Conservation (phyloP, 2,888 invertebrate genomes). For the Lobophora halterata region DNA sequence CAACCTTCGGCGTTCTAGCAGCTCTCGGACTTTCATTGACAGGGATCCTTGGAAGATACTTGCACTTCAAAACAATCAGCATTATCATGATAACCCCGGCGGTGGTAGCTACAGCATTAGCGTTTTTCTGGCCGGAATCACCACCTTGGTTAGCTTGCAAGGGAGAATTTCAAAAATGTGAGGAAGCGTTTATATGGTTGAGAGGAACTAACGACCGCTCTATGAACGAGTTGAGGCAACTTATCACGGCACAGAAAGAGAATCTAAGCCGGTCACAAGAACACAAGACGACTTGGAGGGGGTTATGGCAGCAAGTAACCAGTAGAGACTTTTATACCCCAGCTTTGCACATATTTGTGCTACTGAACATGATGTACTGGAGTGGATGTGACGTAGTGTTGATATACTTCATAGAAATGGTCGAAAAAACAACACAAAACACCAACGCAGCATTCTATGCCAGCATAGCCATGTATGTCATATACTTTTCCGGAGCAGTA, state of each 20-base stretch:
- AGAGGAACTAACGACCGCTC: constrained; percentile 22
- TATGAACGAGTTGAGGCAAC: constrained; percentile 21
- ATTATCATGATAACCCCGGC: constrained; percentile 18
- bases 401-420: constrained; percentile 25
- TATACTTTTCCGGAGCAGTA: constrained; percentile 13
- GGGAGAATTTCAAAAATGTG: constrained; percentile 26
- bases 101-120: constrained; percentile 12
- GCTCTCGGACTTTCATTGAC: constrained; percentile 20
- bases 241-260: constrained; percentile 22
- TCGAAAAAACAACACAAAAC: constrained; percentile 18
- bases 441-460: constrained; percentile 21
- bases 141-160: constrained; percentile 32
- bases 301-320: constrained; percentile 13
- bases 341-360: constrained; percentile 22
- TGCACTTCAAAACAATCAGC: constrained; percentile 19
- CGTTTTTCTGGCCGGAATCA: constrained; percentile 29
- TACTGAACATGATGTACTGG: constrained; percentile 23
- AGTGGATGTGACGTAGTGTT: constrained; percentile 27
- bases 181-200: constrained; percentile 24
- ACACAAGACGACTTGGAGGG: constrained; percentile 1
- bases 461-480: constrained; percentile 17
- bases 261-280: neutral
- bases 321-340: constrained; percentile 29
- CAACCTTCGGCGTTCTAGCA: constrained; percentile 11
- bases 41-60: constrained; percentile 16